Percentiles rank a stretch among this genome's conserved stretches.
These are phyloP conservation scores for Etheostoma cragini DNA, from an alignment of 2,113 vertebrate genomes.

Conservation along the genomic window DNA sequence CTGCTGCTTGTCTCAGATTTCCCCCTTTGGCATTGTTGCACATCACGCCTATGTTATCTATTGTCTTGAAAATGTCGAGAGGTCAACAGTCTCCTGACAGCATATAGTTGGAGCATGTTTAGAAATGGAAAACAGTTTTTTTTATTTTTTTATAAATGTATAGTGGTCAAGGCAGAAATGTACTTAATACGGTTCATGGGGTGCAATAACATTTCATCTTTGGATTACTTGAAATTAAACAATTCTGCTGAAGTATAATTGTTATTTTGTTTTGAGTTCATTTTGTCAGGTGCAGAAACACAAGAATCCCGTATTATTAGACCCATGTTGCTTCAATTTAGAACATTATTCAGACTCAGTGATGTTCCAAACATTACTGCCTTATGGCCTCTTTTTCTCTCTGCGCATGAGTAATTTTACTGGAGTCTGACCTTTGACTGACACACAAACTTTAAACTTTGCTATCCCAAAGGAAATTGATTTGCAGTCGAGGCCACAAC, in stretches of 20 bases:
- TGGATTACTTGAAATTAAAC: slow-evolving; percentile 19
- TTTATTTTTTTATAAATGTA: slow-evolving; percentile 1
- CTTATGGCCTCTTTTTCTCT: slow-evolving; percentile 39
- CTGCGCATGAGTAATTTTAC: slow-evolving; percentile 10
- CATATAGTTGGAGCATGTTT: slow-evolving; percentile 22
- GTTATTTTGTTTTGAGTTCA: slow-evolving; percentile 35
- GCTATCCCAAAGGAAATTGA: slow-evolving; percentile 51
- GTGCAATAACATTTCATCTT: not conserved
- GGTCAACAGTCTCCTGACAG: slow-evolving; percentile 62
- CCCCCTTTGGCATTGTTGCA: slow-evolving; percentile 43
- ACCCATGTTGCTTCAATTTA: slow-evolving; percentile 64
- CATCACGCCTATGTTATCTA: slow-evolving; percentile 36
- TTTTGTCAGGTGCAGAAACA: slow-evolving; percentile 53
- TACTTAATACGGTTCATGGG: not conserved
- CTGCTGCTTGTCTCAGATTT: slow-evolving; percentile 46
- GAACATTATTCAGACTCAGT: slow-evolving; percentile 15
- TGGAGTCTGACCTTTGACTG: slow-evolving; percentile 39
- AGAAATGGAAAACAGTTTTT: not conserved
- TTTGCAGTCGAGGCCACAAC: slow-evolving; percentile 30
- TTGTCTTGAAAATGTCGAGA: slow-evolving; percentile 58
- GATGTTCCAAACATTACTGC: slow-evolving; percentile 37
- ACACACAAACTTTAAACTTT: slow-evolving; percentile 43
- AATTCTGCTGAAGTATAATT: slow-evolving; percentile 27
- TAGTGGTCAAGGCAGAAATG: not conserved
- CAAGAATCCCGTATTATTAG: slow-evolving; percentile 55